Conservation (phyloP, 2,797 vertebrate species). For the Tadarida brasiliensis region DNA sequence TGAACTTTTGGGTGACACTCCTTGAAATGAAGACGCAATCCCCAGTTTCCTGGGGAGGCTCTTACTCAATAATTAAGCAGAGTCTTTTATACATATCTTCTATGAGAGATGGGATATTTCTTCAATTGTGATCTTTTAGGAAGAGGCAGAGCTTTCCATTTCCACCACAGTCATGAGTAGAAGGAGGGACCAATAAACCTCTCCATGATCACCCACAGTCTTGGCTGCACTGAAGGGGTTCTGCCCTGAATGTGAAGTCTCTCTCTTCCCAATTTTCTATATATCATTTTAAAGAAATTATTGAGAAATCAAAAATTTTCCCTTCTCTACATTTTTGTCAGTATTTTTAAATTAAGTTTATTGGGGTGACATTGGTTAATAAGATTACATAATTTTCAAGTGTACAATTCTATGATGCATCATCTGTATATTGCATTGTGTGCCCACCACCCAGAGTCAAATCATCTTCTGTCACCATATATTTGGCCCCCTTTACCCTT, state of each 20-base stretch:
- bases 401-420: not conserved
- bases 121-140: not conserved
- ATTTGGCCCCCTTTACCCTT: too few relatives aligned
- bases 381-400: not conserved
- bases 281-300: not conserved
- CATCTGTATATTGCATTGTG: not conserved
- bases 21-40: constrained; percentile 1
- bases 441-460: not conserved
- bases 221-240: not conserved
- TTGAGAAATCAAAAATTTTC: not conserved
- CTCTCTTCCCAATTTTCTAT: not conserved
- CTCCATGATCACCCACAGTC: not conserved
- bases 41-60: not conserved
- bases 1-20: not conserved
- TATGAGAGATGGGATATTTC: not conserved
- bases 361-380: not conserved
- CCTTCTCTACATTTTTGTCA: not conserved
- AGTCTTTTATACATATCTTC: not conserved
- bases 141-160: not conserved
- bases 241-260: fast-evolving
- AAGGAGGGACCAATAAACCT: not conserved
- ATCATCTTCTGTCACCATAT: too few relatives aligned
- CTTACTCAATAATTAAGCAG: not conserved
- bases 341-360: not conserved
- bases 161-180: not conserved